phyloP scores from a whole-genome alignment of 1,140 invertebrate genomes.

The Augochlora pura region DNA sequence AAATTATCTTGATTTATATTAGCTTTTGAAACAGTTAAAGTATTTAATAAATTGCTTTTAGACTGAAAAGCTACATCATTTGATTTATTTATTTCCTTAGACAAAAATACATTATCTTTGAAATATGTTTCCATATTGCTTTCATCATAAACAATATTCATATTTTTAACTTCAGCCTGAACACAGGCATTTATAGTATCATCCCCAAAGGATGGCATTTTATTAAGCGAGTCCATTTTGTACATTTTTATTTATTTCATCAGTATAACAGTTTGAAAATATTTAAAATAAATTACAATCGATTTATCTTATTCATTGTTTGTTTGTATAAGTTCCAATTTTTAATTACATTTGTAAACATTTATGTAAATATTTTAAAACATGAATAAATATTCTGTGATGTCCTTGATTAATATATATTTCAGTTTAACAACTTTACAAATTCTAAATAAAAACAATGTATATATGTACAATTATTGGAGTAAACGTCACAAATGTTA shows the following conservation, averaged over 20 bases:
- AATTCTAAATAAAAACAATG: background rate
- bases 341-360: background rate
- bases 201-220: constrained; percentile 61
- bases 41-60: background rate
- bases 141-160: constrained; percentile 24
- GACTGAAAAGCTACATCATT: constrained; percentile 1
- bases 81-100: background rate
- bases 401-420: background rate
- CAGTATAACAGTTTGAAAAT: background rate
- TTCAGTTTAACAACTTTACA: constrained; percentile 3
- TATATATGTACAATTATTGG: background rate
- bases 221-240: constrained; percentile 35
- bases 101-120: constrained; percentile 26
- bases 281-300: background rate
- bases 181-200: constrained; percentile 54
- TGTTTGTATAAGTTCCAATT: background rate
- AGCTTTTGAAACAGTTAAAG: background rate
- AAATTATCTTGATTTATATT: constrained; percentile 4
- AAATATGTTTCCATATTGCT: constrained; percentile 59
- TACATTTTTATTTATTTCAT: background rate
- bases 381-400: background rate
- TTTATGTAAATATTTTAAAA: background rate
- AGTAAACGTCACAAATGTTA: background rate
- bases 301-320: background rate
- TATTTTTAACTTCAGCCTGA: constrained; percentile 35